Evolutionary conservation across 2,113 vertebrate genomes (phyloP), one percentile per base, ranked within the genome.

Genomic region (Anarhynchus alexandrinus): DNA sequence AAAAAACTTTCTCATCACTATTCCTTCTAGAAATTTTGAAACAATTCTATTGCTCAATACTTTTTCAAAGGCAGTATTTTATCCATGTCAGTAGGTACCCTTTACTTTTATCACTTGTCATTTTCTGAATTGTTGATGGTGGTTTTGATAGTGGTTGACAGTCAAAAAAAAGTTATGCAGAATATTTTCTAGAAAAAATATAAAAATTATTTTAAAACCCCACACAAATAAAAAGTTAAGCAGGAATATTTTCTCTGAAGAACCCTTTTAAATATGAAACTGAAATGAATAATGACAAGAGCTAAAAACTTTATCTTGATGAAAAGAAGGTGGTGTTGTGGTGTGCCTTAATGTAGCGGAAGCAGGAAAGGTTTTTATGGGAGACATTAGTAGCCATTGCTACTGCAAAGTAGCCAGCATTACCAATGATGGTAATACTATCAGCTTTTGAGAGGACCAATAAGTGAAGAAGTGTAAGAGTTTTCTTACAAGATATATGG

Each of bases 171-270:
- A 34, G 8, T 42, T 22, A 47, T 18, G 10, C 6, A 69, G 6
- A 43, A 54, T 66, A 42, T 47, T 69, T 6, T 45, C 20, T 9
- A 29, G 47, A 23, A 49, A 49, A 49, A 23, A 23, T 49, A 49
- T 23, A 49, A 49, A 49, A 22, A 17, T 3, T 15, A 9, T 42
- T 57, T 49, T 0, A 52, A 49, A 64, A 15, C 0, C 1, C 2
- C 11, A 3, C 36, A 27, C 0, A 67, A 58, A 40, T 12, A n/a
- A 54, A 52, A 80, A 57, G 1, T 21, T 47, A 55, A 45, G 7
- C 19, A 85, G 6, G 5, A 88, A 40, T 20, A 0, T 64, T 71
- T 91, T 27, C 4, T 38, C 29, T 27, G 26, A 71, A 82, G 9
- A 76, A 36, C 2, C 2, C 2, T 51, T 83, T 83, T 10, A 94